Conservation (phyloP, 2,888 invertebrate genomes). For the Myathropa florea region DNA sequence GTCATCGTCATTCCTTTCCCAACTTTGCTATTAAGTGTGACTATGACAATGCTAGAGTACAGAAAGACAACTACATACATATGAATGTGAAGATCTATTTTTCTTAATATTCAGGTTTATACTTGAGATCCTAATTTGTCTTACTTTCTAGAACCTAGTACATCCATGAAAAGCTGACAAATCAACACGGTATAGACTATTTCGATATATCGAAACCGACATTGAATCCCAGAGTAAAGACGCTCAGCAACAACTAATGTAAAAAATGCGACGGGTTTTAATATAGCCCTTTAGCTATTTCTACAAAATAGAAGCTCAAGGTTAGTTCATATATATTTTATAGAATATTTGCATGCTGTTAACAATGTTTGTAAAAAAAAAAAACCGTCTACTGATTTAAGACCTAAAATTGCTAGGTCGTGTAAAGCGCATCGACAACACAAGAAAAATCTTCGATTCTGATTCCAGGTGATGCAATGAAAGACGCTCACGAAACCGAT, state of each 20-base stretch:
- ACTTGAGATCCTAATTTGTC: constrained; percentile 10
- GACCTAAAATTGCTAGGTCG: too few species aligned
- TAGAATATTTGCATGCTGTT: constrained; percentile 39
- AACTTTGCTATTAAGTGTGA: constrained; percentile 42
- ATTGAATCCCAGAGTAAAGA: too few species aligned
- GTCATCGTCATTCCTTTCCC: constrained; percentile 41
- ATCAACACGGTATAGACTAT: too few species aligned
- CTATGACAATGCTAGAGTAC: constrained; percentile 23
- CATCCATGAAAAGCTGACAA: background rate
- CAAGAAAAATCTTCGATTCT: too few species aligned
- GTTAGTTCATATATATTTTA: constrained; percentile 32
- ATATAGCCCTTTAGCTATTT: constrained; percentile 32
- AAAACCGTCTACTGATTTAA: too few species aligned
- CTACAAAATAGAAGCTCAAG: constrained; percentile 39
- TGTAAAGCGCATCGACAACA: too few species aligned
- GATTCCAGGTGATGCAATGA: too few species aligned
- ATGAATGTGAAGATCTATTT: background rate
- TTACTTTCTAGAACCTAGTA: too few species aligned
- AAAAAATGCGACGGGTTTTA: too few species aligned
- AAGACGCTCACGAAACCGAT: too few species aligned
- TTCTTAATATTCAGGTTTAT: background rate
- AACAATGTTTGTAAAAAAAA: constrained; percentile 23
- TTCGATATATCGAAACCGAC: too few species aligned
- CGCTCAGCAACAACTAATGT: background rate
- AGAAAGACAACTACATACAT: background rate